A percentile compares a stretch with the other conserved stretches of the same genome.
These are phyloP conservation scores for Desmodus rotundus DNA, from an alignment of 2,113 vertebrate species.

Conservation along the genomic window DNA sequence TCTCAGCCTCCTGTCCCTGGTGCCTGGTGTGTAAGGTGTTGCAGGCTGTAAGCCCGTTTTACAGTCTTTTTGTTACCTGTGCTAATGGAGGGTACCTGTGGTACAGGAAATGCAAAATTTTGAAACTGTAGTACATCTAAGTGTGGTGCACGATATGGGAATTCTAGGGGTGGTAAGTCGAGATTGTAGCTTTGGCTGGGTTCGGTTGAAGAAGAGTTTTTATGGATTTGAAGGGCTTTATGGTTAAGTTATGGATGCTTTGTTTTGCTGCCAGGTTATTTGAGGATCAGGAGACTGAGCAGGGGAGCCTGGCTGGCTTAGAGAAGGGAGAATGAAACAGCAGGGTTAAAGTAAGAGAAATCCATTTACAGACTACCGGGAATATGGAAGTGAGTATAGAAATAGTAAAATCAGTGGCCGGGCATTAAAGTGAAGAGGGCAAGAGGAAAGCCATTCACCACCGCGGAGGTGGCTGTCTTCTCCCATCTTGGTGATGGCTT, in stretches of 20 bases:
- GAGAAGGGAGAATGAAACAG: not conserved
- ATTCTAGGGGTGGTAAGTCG: not conserved
- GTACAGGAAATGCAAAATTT: not conserved
- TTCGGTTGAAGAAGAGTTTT: not conserved
- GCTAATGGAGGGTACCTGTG: not conserved
- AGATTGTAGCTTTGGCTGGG: not conserved
- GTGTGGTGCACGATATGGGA: not conserved
- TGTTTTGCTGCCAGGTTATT: not conserved
- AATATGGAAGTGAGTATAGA: not conserved
- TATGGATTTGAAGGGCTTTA: not conserved
- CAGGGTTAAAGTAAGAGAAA: not conserved
- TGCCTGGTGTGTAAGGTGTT: not conserved
- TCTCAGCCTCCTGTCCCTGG: not conserved
- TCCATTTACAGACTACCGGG: not conserved
- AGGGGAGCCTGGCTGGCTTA: not conserved
- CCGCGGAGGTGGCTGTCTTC: not conserved
- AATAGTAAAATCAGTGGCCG: not conserved
- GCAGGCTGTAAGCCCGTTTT: not conserved
- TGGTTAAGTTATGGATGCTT: not conserved
- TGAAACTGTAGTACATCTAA: not conserved
- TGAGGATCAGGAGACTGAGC: not conserved
- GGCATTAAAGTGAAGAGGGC: not conserved
- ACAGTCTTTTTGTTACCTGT: not conserved
- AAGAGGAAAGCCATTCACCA: not conserved
- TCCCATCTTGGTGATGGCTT: not conserved